These are phyloP conservation scores for Coluber constrictor DNA, from an alignment of 2,797 vertebrate species.

Conservation along the genomic window DNA sequence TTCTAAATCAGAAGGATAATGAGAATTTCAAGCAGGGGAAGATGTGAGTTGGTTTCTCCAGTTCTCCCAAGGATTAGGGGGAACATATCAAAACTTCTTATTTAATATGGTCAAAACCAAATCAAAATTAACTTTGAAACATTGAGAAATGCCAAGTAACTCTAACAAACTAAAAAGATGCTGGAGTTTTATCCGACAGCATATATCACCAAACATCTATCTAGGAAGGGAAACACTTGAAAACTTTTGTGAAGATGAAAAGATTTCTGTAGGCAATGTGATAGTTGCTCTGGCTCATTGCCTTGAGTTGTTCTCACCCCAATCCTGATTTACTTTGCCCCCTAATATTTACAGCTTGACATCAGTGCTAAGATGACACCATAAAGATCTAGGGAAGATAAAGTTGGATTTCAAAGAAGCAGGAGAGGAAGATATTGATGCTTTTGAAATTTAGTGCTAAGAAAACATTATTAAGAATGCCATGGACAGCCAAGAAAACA, in stretches of 20 bases:
- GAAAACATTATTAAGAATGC: not conserved
- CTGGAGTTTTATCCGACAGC: not conserved
- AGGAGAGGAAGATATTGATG: not conserved
- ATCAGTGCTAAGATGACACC: not conserved
- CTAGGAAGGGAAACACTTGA: not conserved
- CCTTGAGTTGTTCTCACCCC: not conserved
- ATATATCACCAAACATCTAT: not conserved
- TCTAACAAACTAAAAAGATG: conserved; percentile 26
- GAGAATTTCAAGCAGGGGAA: conserved; percentile 65
- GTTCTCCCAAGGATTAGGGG: conserved; percentile 48
- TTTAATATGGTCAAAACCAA: conserved; percentile 51
- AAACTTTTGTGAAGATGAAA: not conserved
- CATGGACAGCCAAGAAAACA: not conserved
- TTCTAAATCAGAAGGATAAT: conserved; percentile 51
- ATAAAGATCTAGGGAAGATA: not conserved
- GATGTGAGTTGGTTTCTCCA: conserved; percentile 60
- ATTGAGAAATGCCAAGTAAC: conserved; percentile 46
- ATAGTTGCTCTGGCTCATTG: not conserved
- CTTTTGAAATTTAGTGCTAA: not conserved
- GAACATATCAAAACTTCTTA: conserved; percentile 52
- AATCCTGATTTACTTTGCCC: not conserved
- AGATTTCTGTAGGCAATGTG: not conserved
- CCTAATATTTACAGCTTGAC: not conserved
- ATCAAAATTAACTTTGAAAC: conserved; percentile 46
- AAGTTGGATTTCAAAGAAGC: not conserved